Evolutionary conservation across 2,113 vertebrate species (phyloP).

Genomic region (Varanus komodoensis): DNA sequence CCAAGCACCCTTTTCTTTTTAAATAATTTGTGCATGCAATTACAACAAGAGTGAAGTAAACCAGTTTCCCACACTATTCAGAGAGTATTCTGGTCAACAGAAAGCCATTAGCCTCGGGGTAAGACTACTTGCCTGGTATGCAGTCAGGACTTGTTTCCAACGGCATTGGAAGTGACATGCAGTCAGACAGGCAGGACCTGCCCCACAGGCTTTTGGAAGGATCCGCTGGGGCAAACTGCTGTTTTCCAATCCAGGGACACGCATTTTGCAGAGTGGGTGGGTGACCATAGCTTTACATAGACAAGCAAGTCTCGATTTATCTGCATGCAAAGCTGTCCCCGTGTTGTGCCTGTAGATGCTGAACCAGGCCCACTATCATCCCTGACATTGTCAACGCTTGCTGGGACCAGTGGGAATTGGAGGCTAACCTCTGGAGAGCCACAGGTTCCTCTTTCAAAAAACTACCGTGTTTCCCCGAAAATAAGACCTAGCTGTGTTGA

Average conservation of each 20-base stretch:
- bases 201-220: background rate
- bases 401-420: too few species aligned
- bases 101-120: background rate
- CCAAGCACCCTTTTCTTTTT: background rate
- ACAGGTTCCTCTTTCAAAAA: background rate
- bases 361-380: too few species aligned
- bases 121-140: background rate
- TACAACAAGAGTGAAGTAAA: background rate
- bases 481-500: too few species aligned
- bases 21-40: background rate
- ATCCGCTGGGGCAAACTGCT: too few species aligned
- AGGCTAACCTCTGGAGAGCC: too few species aligned
- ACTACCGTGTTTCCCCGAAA: too few species aligned
- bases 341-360: background rate
- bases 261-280: background rate
- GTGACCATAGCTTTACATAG: background rate
- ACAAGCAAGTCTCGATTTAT: background rate
- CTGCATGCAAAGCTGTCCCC: background rate
- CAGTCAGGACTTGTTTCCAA: background rate
- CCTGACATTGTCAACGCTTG: too few species aligned
- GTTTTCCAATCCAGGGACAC: background rate
- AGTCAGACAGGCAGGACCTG: slow-evolving; percentile 3
- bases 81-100: slow-evolving; percentile 1
- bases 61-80: background rate
- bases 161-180: background rate